Evolutionary conservation across 2,797 vertebrate species (phyloP), one percentile per base, ranked within the genome.

Genomic region (Megalops cyprinoides): DNA sequence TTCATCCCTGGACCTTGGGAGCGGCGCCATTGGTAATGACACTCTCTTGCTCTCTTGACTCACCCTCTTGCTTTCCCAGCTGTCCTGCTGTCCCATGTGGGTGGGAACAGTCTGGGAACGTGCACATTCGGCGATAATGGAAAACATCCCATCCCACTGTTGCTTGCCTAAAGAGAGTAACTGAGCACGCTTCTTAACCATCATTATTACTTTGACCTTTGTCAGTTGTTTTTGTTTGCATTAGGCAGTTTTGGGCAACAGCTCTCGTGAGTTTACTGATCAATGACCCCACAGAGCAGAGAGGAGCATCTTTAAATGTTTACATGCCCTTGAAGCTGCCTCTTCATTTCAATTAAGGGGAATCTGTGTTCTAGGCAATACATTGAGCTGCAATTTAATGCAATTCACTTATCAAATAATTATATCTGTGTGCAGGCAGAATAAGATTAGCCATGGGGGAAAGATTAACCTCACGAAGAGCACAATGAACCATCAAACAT

Each of bases 41-140:
- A 9, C 46, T 74, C 44, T n/a, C n/a, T n/a, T n/a, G n/a, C n/a
- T n/a, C n/a, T n/a, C n/a, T n/a, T n/a, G n/a, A n/a, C n/a, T 65
- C 28, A 42, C 53, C 77, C 78, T 56, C 65, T 49, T 62, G n/a
- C 31, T 71, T 74, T 76, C 20, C 58, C 71, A 84, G 82, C 79
- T 81, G 82, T 84, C 80, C 48, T 25, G 6, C 28, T 65, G 44
- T 49, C 34, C 23, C 44, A 7, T 51, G 46, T 34, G 69, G 48
- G 14, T 58, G 60, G 58, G 39, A 62, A 51, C 9, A 74, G 46
- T 3, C 25, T 28, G 18, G 42, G 28, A 14, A 62, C 23, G 62
- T 65, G 62, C 65, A 23, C 8, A 44, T 25, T 77, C 53, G 56
- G 34, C 34, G 20, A 37, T 58, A 34, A 76, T 10, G 18, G 18